Conservation (phyloP, 2,888 invertebrate species). For the Anarsia innoxiella region DNA sequence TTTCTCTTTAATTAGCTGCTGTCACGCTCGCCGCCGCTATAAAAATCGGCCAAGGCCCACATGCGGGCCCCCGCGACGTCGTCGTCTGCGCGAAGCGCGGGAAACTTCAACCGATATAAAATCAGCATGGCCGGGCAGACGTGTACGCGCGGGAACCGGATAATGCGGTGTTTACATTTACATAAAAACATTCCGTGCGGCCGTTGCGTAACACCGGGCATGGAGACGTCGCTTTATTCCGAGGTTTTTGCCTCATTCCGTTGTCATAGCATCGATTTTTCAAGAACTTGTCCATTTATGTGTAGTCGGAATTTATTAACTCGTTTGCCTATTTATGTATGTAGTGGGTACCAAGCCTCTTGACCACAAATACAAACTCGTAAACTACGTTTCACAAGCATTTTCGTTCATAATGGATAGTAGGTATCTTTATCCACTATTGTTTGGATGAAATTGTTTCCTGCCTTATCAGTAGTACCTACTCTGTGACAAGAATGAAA, state of each 20-base stretch:
- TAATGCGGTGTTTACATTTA: slow-evolving; percentile 48
- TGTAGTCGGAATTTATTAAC: not conserved
- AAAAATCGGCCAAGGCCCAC: slow-evolving; percentile 32
- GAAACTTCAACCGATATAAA: slow-evolving; percentile 3
- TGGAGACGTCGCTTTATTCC: slow-evolving; percentile 27
- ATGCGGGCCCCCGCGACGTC: slow-evolving; percentile 25
- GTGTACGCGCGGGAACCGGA: slow-evolving; percentile 23
- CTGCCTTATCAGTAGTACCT: too few relatives aligned
- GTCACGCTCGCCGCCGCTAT: slow-evolving; percentile 23
- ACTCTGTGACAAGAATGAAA: too few relatives aligned
- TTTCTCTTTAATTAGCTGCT: slow-evolving; percentile 27
- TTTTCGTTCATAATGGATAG: too few relatives aligned
- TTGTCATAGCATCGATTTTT: slow-evolving; percentile 27
- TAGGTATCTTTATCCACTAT: too few relatives aligned
- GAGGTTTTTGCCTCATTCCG: slow-evolving; percentile 26
- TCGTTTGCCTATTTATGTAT: too few relatives aligned
- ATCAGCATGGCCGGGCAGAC: not conserved
- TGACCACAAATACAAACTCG: too few relatives aligned
- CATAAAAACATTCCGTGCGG: slow-evolving; percentile 43
- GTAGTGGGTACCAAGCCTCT: too few relatives aligned
- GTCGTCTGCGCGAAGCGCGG: slow-evolving; percentile 10
- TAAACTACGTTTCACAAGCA: too few relatives aligned
- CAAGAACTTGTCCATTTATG: slow-evolving; percentile 24
- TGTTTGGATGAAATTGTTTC: too few relatives aligned
- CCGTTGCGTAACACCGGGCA: slow-evolving; percentile 40